Evolutionary conservation across 1,140 invertebrate species (phyloP), one percentile per base, ranked within the genome.

Genomic region (Apocrypta bakeri): DNA sequence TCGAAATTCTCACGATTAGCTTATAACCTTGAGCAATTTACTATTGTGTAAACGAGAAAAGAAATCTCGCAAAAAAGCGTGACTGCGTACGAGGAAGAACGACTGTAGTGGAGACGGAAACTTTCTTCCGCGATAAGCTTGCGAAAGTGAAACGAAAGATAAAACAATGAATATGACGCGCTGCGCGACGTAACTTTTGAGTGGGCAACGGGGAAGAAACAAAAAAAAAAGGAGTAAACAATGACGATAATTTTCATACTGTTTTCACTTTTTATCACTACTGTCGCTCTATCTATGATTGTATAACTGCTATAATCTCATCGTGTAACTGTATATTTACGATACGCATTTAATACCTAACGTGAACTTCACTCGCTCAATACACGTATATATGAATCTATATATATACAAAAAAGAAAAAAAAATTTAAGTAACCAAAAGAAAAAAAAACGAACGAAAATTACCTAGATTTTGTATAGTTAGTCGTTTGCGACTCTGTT

Each of bases 191-290:
- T n/a, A 87, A 89, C 87, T 84, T 87, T 82, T 87, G 2, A 37
- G 85, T 86, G 78, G 81, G 48, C 21, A n/a, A 17, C 17, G 48
- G 48, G 48, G 48, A 56, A 0, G 48, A 56, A n/a, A 56, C 6
- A 56, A 56, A 42, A 56, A 56, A 56, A 9, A 37, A 37, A 4
- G 9, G 9, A 37, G 86, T 85, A 88, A 89, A 88, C 86, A 86
- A 88, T 88, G 24, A 89, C 87, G 87, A 89, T 87, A 89, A 90
- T 90, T 56, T 90, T 90, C 86, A 90, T 89, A 90, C 86, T 85
- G 78, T 89, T 90, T 90, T 90, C 89, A 90, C 89, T 90, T 90
- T n/a, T 90, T 88, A 89, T 86, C 90, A 90, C 87, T 87, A 7
- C 48, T 56, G 85, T 88, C 82, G 88, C 89, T 37, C 33, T 89